Evolutionary conservation across 2,113 vertebrate species (phyloP).

Genomic region (Lophius piscatorius): DNA sequence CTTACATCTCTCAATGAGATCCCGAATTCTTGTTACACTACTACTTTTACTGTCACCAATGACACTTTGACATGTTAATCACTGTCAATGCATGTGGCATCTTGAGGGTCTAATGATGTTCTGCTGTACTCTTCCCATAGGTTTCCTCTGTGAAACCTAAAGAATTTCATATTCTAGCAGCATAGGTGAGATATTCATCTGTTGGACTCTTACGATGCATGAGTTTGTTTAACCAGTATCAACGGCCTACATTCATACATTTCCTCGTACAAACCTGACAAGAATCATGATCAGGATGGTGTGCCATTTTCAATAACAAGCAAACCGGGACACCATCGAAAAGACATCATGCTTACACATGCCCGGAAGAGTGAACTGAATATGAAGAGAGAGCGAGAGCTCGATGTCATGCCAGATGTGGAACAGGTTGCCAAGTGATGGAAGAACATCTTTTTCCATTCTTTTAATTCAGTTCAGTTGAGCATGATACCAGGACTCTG

Average conservation of each 20-base stretch:
- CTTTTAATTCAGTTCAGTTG: conserved; percentile 29
- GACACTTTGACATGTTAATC: conserved; percentile 20
- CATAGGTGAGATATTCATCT: conserved; percentile 43
- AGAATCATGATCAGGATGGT: conserved; percentile 41
- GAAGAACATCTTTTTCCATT: conserved; percentile 43
- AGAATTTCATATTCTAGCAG: conserved; percentile 63
- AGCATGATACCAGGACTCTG: conserved; percentile 39
- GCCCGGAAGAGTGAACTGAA: conserved; percentile 39
- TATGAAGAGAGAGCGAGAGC: conserved; percentile 40
- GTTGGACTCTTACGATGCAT: conserved; percentile 28
- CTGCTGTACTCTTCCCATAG: conserved; percentile 6
- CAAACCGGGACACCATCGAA: conserved; percentile 29
- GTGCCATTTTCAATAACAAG: conserved; percentile 39
- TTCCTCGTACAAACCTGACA: conserved; percentile 34
- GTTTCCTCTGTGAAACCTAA: conserved; percentile 41
- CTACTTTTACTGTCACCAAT: background rate
- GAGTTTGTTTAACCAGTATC: conserved; percentile 28
- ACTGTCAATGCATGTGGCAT: conserved; percentile 19
- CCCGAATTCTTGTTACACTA: conserved; percentile 11
- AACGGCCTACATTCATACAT: conserved; percentile 19
- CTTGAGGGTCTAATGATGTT: conserved; percentile 25
- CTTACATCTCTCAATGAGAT: conserved; percentile 30
- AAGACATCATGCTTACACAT: conserved; percentile 48
- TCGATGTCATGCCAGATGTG: conserved; percentile 57
- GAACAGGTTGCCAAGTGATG: conserved; percentile 51